Conservation (phyloP, 2,797 vertebrate species). For the Euphonia xanthogaster region DNA sequence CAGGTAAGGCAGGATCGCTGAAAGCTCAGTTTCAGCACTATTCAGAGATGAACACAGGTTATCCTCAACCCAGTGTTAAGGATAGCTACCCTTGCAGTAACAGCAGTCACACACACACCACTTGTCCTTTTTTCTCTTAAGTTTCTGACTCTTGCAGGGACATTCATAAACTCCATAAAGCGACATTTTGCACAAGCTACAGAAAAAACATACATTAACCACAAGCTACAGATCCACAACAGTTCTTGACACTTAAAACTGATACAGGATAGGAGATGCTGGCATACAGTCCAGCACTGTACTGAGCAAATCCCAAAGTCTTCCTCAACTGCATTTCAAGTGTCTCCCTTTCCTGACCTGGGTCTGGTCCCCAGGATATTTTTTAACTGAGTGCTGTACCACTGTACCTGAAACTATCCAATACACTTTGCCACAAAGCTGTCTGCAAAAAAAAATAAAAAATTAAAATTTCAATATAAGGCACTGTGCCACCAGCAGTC, state of each 20-base stretch:
- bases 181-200: neutral
- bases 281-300: neutral
- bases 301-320: neutral
- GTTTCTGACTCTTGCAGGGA: neutral
- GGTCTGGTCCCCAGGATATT: neutral
- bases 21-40: neutral
- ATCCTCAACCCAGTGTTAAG: neutral
- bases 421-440: neutral
- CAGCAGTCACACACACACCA: neutral
- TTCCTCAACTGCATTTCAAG: neutral
- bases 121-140: neutral
- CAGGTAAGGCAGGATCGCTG: neutral
- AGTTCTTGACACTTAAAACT: neutral
- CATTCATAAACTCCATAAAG: neutral
- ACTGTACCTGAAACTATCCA: neutral
- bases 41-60: neutral
- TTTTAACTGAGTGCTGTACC: neutral
- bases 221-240: neutral
- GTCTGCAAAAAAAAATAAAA: neutral
- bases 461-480: neutral
- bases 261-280: neutral
- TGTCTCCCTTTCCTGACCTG: neutral
- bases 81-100: neutral
- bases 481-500: neutral
- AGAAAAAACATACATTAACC: neutral